Base-by-base conservation (phyloP, 2,797 vertebrate genomes). In the Amniataba percoides region DNA sequence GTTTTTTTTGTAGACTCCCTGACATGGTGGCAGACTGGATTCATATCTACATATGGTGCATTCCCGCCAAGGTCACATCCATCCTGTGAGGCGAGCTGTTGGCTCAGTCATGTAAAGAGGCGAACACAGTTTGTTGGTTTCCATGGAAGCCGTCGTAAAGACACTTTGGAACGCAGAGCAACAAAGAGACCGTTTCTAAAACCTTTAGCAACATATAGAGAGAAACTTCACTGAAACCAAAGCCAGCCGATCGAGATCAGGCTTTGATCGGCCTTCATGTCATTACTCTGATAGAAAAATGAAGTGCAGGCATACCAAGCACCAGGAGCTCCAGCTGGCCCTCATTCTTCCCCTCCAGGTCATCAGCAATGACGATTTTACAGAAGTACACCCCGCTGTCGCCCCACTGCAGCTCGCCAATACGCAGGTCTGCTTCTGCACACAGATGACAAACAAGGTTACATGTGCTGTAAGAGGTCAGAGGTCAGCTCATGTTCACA, bases 381-480 rank as follows among this genome's bases (percentile, higher is more conserved):
- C 98, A 99, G 93, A 96, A 97, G 85, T 99, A 99, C 18, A 99
- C 96, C 0, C 98, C 98, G 2, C 97, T 99, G 95, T 99, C 98
- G 9, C 98, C 98, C 98, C 98, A 99, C 94, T 97, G 95, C 88
- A 99, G 80, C 88, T 97, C 96, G 67, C 97, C 96, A 39, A 99
- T 98, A 55, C 96, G 96, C 82, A 99, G 95, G 83, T 99, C 97
- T 9, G 97, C 98, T 92, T 97, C 98, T 99, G 92, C 75, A 91
- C 71, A 23, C 60, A 77, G 40, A 80, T 14, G 68, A 49, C 23
- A 72, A 40, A 77, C 42, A 70, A 12, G 34, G 56, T 80, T 52
- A 78, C 4, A 63, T n/a, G n/a, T 5, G 40, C 55, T 42, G 73
- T 19, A 36, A 71, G 6, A 58, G 43, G 68, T 42, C 27, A 87